Base-by-base conservation (phyloP, 2,113 vertebrate species). In the Penelope pileata region DNA sequence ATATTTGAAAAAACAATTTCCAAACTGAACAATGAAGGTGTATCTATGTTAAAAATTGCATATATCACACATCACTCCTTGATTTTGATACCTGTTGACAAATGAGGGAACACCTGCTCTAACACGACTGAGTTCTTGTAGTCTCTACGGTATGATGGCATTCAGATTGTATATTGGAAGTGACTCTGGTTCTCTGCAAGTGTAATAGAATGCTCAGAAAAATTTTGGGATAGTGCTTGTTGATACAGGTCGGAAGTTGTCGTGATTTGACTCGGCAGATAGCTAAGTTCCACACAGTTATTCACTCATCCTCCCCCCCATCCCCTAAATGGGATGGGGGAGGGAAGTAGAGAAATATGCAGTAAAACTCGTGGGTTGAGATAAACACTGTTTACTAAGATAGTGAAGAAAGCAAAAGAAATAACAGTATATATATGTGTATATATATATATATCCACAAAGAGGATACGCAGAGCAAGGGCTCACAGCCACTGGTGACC, bases 31-130 rank as follows among this genome's bases (percentile, higher is more conserved):
- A 67, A 4, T 59, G 29, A 42, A 62, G 38, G 4, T 36, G 12
- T 48, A 45, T 9, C 30, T 66, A 2, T 26, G 3, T 7, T 5
- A 66, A 62, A 83, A 76, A 58, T 22, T 66, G 1, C 3, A 14
- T 2, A 0, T 38, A 12, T 45, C 5, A 9, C 14, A 75, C 16
- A 19, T 7, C 1, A 22, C 6, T 32, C 3, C 8, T 2, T 73
- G 19, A 6, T 13, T 66, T 40, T 66, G 36, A 43, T 27, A 36
- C 4, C 2, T 1, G 6, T 13, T 36, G 36, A 64, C 1, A 1
- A 27, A 9, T n/a, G n/a, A n/a, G n/a, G n/a, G 16, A 56, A 11
- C 16, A 56, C 13, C 14, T 60, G 7, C 11, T 19, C 3, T 12
- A 27, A 21, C 3, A 10, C 15, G 22, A 21, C 16, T 19, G 29